Evolutionary conservation across 2,113 vertebrate species (phyloP).

Genomic region (Garra rufa): DNA sequence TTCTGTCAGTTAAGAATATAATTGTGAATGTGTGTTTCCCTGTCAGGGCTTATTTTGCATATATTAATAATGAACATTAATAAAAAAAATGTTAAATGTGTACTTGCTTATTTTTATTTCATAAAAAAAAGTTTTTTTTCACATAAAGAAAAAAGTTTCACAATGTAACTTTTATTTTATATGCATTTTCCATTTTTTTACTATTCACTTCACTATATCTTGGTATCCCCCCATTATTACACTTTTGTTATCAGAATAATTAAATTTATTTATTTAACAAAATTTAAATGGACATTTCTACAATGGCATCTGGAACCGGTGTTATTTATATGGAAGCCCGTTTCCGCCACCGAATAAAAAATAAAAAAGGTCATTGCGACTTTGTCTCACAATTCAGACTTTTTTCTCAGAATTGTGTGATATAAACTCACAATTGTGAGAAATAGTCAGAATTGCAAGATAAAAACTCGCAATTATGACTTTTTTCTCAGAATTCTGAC

Average conservation of each 20-base stretch:
- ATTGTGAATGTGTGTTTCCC: not conserved
- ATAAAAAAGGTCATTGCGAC: too few relatives aligned
- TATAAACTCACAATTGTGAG: too few relatives aligned
- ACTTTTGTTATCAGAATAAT: too few relatives aligned
- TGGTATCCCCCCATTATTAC: not conserved
- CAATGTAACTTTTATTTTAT: not conserved
- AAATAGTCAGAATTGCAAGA: too few relatives aligned
- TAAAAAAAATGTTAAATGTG: not conserved
- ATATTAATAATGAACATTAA: not conserved
- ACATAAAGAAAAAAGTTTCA: too few relatives aligned
- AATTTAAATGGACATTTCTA: not conserved
- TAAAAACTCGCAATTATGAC: too few relatives aligned
- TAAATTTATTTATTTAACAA: too few relatives aligned
- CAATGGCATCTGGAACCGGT: not conserved
- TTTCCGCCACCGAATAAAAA: too few relatives aligned
- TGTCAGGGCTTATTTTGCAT: not conserved
- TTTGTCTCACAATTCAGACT: too few relatives aligned
- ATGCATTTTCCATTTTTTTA: not conserved
- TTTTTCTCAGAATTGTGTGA: too few relatives aligned
- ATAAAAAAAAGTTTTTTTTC: too few relatives aligned
- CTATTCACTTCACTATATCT: not conserved
- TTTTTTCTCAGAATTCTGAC: too few relatives aligned
- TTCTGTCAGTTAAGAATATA: conserved; percentile 5
- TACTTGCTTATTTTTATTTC: not conserved
- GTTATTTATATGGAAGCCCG: not conserved